phyloP scores from a whole-genome alignment of 2,113 vertebrate species.

The Oceanodroma tethys region DNA sequence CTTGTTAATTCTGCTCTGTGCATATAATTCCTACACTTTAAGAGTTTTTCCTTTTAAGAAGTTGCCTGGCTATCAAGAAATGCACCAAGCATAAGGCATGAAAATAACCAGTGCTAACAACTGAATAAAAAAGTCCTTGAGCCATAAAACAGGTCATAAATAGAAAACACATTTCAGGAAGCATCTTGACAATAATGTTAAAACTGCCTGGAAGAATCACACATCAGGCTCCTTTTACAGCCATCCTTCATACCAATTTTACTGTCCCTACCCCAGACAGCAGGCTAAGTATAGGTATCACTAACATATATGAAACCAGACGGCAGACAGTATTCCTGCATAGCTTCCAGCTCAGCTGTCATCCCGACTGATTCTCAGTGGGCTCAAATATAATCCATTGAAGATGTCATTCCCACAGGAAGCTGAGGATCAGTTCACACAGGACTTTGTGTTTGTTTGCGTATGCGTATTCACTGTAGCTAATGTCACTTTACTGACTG shows the following conservation, averaged over 20 bases:
- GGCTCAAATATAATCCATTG: constrained; percentile 29
- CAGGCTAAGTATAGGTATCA: not conserved
- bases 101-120: not conserved
- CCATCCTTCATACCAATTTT: not conserved
- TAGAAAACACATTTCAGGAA: not conserved
- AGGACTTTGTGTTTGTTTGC: constrained; percentile 53
- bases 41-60: not conserved
- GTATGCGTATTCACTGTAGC: constrained; percentile 15
- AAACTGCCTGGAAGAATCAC: not conserved
- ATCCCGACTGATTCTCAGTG: not conserved
- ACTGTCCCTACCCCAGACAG: not conserved
- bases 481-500: constrained; percentile 38
- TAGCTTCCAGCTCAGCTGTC: constrained; percentile 35
- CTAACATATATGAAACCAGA: not conserved
- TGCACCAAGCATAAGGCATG: not conserved
- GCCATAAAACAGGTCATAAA: not conserved
- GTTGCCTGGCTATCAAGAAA: not conserved
- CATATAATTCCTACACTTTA: not conserved
- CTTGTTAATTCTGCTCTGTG: not conserved
- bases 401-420: constrained; percentile 58
- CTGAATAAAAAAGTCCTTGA: not conserved
- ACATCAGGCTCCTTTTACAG: not conserved
- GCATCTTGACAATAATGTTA: not conserved
- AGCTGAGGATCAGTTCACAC: constrained; percentile 51
- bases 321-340: not conserved